Conservation (phyloP, 2,113 vertebrate species). For the Smithornis capensis region DNA sequence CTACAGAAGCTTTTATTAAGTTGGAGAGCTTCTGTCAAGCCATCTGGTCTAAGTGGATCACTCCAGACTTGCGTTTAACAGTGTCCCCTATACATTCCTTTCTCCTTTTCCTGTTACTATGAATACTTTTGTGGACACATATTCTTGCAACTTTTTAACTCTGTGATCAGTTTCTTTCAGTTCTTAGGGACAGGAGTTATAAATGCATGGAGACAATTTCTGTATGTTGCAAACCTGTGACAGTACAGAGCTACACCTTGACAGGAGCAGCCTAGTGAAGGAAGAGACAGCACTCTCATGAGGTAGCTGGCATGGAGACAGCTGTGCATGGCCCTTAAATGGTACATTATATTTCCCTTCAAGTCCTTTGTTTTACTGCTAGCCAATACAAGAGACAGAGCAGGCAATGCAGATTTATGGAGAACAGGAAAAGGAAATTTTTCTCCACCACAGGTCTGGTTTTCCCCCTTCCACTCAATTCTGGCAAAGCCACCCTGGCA, state of each 20-base stretch:
- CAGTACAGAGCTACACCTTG: background rate
- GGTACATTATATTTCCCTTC: background rate
- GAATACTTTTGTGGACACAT: background rate
- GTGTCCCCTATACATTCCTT: background rate
- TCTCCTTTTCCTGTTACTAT: background rate
- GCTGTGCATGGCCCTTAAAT: background rate
- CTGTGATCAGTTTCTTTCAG: background rate
- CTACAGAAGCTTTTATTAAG: background rate
- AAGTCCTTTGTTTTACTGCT: background rate
- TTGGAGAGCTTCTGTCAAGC: background rate
- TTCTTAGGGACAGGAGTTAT: background rate
- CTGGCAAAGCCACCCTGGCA: background rate
- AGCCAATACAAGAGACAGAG: background rate
- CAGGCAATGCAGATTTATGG: background rate
- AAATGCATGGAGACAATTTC: background rate
- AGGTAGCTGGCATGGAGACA: background rate
- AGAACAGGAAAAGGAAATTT: background rate
- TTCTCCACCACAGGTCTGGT: background rate
- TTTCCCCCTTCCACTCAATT: background rate
- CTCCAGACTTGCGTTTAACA: background rate
- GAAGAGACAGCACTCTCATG: background rate
- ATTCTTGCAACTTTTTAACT: background rate
- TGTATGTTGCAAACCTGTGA: background rate
- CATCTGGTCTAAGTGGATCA: background rate
- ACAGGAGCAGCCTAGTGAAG: background rate